A percentile compares a stretch with the other conserved stretches of the same genome.
phyloP scores from a whole-genome alignment of 1,140 invertebrate genomes.

The Euwallacea fornicatus region DNA sequence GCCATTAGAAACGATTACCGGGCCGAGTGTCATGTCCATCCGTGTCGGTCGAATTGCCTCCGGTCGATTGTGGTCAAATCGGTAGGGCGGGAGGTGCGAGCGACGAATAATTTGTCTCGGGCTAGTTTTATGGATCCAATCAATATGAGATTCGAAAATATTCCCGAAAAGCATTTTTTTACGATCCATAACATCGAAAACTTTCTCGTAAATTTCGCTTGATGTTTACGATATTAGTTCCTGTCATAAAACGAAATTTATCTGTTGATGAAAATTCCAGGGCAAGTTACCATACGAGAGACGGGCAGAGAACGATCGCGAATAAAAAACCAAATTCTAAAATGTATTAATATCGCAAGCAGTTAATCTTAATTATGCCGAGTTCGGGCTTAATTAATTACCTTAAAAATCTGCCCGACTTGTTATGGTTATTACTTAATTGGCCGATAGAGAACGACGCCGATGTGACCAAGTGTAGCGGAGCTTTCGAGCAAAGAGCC shows the following conservation, averaged over 20 bases:
- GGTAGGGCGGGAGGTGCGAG: no score
- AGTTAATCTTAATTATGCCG: neutral
- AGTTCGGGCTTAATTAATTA: neutral
- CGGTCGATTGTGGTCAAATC: no score
- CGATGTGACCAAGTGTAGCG: neutral
- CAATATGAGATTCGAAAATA: no score
- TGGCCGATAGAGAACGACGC: neutral
- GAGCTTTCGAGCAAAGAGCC: neutral
- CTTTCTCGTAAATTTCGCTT: no score
- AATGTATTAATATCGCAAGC: neutral
- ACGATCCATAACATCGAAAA: no score
- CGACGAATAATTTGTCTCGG: no score
- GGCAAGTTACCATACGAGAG: neutral
- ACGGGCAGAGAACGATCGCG: neutral
- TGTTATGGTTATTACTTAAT: neutral
- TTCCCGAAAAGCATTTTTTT: no score
- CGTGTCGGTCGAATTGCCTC: no score
- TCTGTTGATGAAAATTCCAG: slow-evolving; percentile 3
- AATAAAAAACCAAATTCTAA: neutral
- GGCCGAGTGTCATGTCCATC: no score
- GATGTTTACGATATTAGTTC: no score
- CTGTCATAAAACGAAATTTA: slow-evolving; percentile 2
- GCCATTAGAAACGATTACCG: no score
- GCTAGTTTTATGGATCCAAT: no score
- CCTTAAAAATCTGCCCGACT: neutral